phyloP scores from a whole-genome alignment of 2,888 invertebrate species.

The Oxycera nigricornis region DNA sequence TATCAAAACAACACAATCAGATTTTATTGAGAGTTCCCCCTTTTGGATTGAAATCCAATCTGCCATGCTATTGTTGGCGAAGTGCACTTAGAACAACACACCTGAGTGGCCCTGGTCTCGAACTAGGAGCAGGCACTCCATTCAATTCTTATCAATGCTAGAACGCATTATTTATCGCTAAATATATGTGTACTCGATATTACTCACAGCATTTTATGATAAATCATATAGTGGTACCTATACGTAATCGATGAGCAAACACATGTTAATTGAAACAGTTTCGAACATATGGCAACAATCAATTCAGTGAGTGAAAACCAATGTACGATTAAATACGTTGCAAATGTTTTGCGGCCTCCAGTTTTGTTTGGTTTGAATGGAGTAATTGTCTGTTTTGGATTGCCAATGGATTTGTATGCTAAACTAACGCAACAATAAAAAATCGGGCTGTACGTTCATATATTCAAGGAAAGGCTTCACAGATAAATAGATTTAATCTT shows the following conservation, averaged over 20 bases:
- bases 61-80: background rate
- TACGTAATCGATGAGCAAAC: slow-evolving; percentile 32
- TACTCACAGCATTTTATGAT: slow-evolving; percentile 18
- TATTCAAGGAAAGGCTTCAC: too few species aligned
- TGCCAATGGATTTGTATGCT: too few species aligned
- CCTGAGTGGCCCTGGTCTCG: background rate
- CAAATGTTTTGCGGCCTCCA: background rate
- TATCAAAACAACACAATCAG: background rate
- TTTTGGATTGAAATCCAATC: background rate
- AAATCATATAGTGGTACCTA: slow-evolving; percentile 7
- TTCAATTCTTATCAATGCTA: slow-evolving; percentile 20
- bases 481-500: too few species aligned
- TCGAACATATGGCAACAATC: slow-evolving; percentile 31
- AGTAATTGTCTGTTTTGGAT: background rate
- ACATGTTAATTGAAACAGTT: slow-evolving; percentile 34
- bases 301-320: slow-evolving; percentile 19
- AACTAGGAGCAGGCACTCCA: slow-evolving; percentile 4
- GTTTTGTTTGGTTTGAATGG: background rate
- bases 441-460: too few species aligned
- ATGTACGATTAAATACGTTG: slow-evolving; percentile 9
- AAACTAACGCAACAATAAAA: too few species aligned
- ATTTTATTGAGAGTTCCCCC: slow-evolving; percentile 9
- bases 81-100: slow-evolving; percentile 22
- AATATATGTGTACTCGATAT: slow-evolving; percentile 12
- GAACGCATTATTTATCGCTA: slow-evolving; percentile 5